Conservation (phyloP, 2,888 invertebrate genomes). For the Phaonia tiefii region DNA sequence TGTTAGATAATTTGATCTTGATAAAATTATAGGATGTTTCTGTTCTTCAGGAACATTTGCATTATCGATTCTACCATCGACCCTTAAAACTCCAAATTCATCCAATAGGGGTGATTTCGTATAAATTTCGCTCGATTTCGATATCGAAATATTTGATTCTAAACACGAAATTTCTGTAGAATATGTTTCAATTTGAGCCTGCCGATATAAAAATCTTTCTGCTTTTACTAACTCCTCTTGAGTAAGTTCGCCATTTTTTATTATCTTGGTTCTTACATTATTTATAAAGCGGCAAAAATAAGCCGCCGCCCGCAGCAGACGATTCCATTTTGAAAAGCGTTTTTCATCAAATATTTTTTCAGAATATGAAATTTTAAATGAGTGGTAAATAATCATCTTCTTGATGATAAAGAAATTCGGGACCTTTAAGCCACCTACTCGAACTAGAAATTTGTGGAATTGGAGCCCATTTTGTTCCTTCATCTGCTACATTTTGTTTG, state of each 20-base stretch:
- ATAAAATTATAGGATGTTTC: slow-evolving; percentile 56
- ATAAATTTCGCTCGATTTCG: slow-evolving; percentile 35
- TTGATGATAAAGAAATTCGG: slow-evolving; percentile 19
- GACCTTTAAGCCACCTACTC: slow-evolving; percentile 32
- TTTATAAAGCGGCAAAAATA: too few relatives aligned
- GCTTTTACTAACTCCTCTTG: slow-evolving; percentile 45
- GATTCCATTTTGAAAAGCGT: too few relatives aligned
- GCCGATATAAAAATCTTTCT: slow-evolving; percentile 42
- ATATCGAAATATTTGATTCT: neutral
- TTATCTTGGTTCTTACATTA: slow-evolving; percentile 20
- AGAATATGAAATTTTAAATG: slow-evolving; percentile 3
- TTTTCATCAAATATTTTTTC: neutral
- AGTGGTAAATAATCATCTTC: slow-evolving; percentile 11
- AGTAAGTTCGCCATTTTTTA: slow-evolving; percentile 12
- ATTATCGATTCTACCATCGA: slow-evolving; percentile 48
- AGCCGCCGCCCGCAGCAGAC: too few relatives aligned
- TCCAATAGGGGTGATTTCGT: slow-evolving; percentile 10
- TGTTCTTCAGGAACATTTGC: slow-evolving; percentile 26
- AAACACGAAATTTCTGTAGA: slow-evolving; percentile 40
- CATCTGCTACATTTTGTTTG: slow-evolving; percentile 37
- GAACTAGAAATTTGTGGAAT: slow-evolving; percentile 15
- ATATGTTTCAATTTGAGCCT: slow-evolving; percentile 45
- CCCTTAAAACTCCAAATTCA: slow-evolving; percentile 24
- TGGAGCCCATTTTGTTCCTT: neutral
- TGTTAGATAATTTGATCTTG: slow-evolving; percentile 37